Conservation (phyloP, 2,797 vertebrate species). For the Taeniopygia guttata region DNA sequence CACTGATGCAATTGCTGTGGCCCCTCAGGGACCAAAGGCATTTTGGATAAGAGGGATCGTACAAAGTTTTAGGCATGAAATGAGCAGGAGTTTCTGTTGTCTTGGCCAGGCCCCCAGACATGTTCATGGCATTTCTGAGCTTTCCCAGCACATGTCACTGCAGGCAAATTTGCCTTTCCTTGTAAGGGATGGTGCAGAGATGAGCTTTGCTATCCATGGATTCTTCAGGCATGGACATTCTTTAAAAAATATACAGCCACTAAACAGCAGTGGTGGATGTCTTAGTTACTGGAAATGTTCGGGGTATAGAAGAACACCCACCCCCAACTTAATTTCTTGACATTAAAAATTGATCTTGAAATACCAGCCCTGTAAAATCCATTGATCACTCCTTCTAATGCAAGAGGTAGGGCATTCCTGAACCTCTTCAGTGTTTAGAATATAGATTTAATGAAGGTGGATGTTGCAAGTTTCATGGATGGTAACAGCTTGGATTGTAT, state of each 20-base stretch:
- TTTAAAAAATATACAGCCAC: background rate
- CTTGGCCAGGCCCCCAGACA: background rate
- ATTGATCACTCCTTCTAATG: conserved; percentile 24
- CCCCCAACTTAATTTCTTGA: background rate
- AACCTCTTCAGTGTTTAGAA: background rate
- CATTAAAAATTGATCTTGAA: conserved; percentile 34
- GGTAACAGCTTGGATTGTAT: background rate
- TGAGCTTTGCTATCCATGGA: background rate
- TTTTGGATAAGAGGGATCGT: background rate
- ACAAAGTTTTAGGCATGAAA: background rate
- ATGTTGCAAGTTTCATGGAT: background rate
- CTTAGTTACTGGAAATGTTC: background rate
- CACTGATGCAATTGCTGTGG: background rate
- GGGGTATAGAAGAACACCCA: background rate
- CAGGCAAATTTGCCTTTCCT: background rate
- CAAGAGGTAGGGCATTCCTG: background rate
- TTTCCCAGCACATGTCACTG: background rate
- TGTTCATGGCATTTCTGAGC: background rate
- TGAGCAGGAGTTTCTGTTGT: background rate
- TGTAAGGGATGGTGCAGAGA: background rate
- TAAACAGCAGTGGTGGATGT: background rate
- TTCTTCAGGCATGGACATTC: background rate
- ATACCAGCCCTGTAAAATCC: background rate
- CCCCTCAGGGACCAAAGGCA: background rate
- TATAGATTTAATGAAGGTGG: background rate